Evolutionary conservation across 2,888 invertebrate genomes (phyloP).

Genomic region (Hanleya hanleyi): DNA sequence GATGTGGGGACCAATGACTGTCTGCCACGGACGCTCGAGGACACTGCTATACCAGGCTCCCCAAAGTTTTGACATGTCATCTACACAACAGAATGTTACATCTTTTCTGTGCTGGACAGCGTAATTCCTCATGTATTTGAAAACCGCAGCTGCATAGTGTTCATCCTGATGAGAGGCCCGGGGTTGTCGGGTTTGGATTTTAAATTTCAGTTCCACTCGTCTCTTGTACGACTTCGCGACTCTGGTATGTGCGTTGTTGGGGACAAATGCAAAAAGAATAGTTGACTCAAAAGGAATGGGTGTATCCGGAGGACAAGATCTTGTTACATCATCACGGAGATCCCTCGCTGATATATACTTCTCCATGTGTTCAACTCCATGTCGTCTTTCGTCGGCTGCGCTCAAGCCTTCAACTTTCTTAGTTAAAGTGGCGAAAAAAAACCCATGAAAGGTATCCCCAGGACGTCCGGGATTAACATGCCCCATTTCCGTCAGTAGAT

Average conservation of each 20-base stretch:
- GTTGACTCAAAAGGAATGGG: slow-evolving; percentile 37
- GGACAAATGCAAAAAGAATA: slow-evolving; percentile 35
- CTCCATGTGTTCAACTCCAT: slow-evolving; percentile 21
- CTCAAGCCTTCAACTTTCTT: slow-evolving; percentile 19
- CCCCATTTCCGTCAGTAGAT: slow-evolving; percentile 9
- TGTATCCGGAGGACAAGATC: slow-evolving; percentile 33
- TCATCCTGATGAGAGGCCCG: slow-evolving; percentile 29
- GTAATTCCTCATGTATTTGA: slow-evolving; percentile 29
- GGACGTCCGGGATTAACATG: slow-evolving; percentile 37
- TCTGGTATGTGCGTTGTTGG: slow-evolving; percentile 28
- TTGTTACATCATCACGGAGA: slow-evolving; percentile 3
- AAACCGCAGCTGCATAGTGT: slow-evolving; percentile 31
- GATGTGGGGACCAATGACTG: slow-evolving; percentile 18
- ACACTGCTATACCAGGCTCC: slow-evolving; percentile 23
- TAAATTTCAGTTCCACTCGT: slow-evolving; percentile 30
- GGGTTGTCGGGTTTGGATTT: slow-evolving; percentile 32
- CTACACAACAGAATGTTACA: slow-evolving; percentile 20
- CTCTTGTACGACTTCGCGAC: slow-evolving; percentile 32
- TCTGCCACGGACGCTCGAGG: slow-evolving; percentile 33
- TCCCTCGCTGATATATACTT: not conserved
- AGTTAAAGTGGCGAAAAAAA: slow-evolving; percentile 22
- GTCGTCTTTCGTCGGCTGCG: slow-evolving; percentile 36
- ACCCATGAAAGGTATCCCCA: slow-evolving; percentile 21
- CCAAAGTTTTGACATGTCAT: slow-evolving; percentile 41
- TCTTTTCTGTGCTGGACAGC: slow-evolving; percentile 18